Base-by-base conservation (phyloP, 2,888 invertebrate genomes). In the Carcina quercana region DNA sequence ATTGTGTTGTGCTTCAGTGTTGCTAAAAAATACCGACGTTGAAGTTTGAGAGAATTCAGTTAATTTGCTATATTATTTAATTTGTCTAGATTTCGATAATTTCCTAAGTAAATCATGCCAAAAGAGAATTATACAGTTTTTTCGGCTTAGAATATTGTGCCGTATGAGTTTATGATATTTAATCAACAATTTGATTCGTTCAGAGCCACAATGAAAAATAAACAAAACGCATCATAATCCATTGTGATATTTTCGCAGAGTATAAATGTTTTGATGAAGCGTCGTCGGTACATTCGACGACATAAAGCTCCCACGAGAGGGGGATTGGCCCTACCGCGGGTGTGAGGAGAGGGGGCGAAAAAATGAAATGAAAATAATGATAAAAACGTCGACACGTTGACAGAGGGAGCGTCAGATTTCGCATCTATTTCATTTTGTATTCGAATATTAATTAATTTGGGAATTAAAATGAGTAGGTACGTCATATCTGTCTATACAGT, bases 351-450 rank as follows among this genome's bases (percentile, higher is more conserved):
- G 45, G 47, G 42, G 42, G 37, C 38, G 43, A 42, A 49, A 56
- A 59, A 58, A 61, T 58, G 60, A 64, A 70, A 71, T 65, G 63
- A 58, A 61, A 68, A 68, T 67, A 68, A 72, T 70, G 65, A 61
- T 63, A 63, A 66, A 64, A 63, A 58, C 56, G 59, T 54, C 58
- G 57, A 53, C 61, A 52, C 48, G 42, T 37, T 41, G 47, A 38
- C 48, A 53, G 43, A 45, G 53, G 50, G 53, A 52, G 47, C 41
- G 43, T 38, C 43, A 42, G 34, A n/a, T n/a, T n/a, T n/a, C n/a
- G n/a, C n/a, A n/a, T n/a, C n/a, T n/a, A n/a, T n/a, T n/a, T n/a
- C n/a, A n/a, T n/a, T n/a, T n/a, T n/a, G n/a, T n/a, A n/a, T n/a
- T n/a, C n/a, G n/a, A n/a, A n/a, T n/a, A n/a, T n/a, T n/a, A n/a